These are phyloP conservation scores for Calameuta pallipes DNA, from an alignment of 2,888 invertebrate genomes.

Conservation along the genomic window DNA sequence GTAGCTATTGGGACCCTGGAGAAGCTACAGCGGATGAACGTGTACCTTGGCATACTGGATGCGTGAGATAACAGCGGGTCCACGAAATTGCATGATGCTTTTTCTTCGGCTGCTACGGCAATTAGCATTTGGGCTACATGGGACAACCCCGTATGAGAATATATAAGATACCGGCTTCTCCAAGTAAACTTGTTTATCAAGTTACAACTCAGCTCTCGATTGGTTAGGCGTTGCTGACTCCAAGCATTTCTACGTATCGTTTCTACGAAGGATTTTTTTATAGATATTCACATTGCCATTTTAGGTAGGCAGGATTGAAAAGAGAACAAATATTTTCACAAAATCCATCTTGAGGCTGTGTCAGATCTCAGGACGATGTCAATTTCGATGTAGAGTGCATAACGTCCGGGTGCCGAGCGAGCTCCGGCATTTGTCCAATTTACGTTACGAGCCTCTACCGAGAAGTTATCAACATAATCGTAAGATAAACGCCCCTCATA, in stretches of 20 bases:
- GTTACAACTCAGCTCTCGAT: conserved; percentile 30
- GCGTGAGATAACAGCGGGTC: no score
- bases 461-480: conserved; percentile 47
- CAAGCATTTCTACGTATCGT: no score
- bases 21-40: no score
- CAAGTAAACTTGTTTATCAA: conserved; percentile 51
- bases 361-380: neutral
- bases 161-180: conserved; percentile 44
- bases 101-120: conserved; percentile 14
- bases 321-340: no score
- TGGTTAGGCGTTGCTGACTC: no score
- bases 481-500: conserved; percentile 42
- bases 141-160: conserved; percentile 44
- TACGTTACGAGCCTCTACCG: conserved; percentile 40
- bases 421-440: conserved; percentile 32
- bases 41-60: no score
- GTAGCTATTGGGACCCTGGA: no score
- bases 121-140: conserved; percentile 39
- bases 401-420: conserved; percentile 1
- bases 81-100: no score
- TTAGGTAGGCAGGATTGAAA: no score
- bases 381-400: conserved; percentile 9
- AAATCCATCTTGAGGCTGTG: neutral
- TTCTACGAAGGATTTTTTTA: no score
- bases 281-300: no score